Evolutionary conservation across 2,888 invertebrate genomes (phyloP), one percentile per base, ranked within the genome.

Genomic region (Patella ulyssiponensis): DNA sequence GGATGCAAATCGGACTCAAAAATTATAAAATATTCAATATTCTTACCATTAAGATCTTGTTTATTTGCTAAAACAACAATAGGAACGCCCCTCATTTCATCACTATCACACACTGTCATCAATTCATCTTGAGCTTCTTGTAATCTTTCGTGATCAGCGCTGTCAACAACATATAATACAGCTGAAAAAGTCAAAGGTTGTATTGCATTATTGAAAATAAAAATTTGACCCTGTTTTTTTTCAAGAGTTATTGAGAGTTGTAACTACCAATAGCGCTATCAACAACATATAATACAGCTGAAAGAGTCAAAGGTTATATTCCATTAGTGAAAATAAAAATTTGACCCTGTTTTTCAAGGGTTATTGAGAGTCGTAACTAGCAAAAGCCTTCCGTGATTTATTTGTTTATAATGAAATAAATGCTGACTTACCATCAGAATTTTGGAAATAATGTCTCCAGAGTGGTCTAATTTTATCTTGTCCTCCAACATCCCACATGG

Each of bases 401-500:
- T 33, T 33, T 33, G 4, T 33, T 4, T 33, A 3, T 33, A 33
- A 33, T 3, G 33, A 33, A 33, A 20, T 5, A 64, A 20, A 27
- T 33, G 27, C 1, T 20, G 9, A 70, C 76, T 69, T 81, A 88
- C 91, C 91, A 82, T 90, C 84, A 0, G 88, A 81, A 77, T 90
- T 89, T 58, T 86, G 82, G 75, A 85, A 90, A 81, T 92, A 92
- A 81, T 91, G 91, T 73, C 83, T 80, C 92, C 92, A 92, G 14
- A 91, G 86, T 17, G 81, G 82, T 75, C 91, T 79, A 75, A 92
- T 88, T 77, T 88, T 88, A 74, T 90, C 88, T 80, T 92, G 91
- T 17, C 91, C 91, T 7, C 92, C 91, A 69, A 92, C 89, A 78
- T 92, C 91, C 91, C 92, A 91, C 20, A 92, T 89, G 7, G 91